Conservation (phyloP, 2,888 invertebrate species). For the Synergus gifuensis region DNA sequence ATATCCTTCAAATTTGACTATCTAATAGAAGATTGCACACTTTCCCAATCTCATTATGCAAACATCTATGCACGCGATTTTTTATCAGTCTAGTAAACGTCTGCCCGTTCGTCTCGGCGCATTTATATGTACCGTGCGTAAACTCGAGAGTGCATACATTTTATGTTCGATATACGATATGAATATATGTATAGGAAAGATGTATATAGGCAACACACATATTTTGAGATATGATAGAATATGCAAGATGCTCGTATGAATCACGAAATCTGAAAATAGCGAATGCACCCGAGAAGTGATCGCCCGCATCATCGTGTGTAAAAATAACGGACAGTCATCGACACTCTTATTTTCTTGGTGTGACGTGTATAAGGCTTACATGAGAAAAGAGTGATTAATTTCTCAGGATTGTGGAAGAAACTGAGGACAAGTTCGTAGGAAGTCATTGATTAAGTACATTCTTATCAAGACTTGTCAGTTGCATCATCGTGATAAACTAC, state of each 20-base stretch:
- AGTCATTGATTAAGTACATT: constrained; percentile 6
- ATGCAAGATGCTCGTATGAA: constrained; percentile 29
- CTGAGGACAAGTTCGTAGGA: not conserved
- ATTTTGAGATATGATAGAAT: constrained; percentile 1
- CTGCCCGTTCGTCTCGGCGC: not conserved
- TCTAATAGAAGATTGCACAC: not conserved
- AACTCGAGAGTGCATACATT: not conserved
- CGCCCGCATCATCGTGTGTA: constrained; percentile 17
- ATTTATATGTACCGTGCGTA: not conserved
- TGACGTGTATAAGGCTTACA: not conserved
- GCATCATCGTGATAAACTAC: not conserved
- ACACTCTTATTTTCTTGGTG: not conserved
- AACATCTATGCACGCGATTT: not conserved
- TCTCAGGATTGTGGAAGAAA: constrained; percentile 6
- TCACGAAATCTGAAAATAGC: constrained; percentile 24
- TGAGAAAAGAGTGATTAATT: constrained; percentile 9
- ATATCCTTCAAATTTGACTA: not conserved
- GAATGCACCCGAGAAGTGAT: constrained; percentile 16
- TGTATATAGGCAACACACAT: not conserved
- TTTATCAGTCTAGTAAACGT: constrained; percentile 3
- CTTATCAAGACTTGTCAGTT: constrained; percentile 9
- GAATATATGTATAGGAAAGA: not conserved
- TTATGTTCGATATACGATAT: not conserved
- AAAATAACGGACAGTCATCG: constrained; percentile 6
- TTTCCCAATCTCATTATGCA: not conserved